Conservation (phyloP, 2,113 vertebrate genomes). For the Terrapene triunguis region DNA sequence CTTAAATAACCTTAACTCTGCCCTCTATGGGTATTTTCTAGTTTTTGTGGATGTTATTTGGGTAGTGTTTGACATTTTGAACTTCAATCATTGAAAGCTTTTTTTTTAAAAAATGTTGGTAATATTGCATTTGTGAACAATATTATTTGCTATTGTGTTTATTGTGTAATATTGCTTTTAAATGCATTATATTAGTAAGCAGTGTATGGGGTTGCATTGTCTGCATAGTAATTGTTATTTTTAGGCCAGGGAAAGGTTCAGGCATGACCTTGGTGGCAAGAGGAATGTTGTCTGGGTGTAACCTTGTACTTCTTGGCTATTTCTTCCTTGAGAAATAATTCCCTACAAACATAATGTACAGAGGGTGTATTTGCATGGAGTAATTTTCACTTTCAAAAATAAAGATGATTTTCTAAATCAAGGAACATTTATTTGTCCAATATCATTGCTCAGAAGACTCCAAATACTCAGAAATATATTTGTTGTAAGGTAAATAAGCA, state of each 20-base stretch:
- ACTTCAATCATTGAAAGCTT: not conserved
- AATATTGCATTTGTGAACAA: not conserved
- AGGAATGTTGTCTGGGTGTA: not conserved
- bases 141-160: not conserved
- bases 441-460: not conserved
- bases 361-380: not conserved
- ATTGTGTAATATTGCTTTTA: not conserved
- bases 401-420: not conserved
- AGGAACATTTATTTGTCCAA: not conserved
- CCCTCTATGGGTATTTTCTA: not conserved
- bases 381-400: not conserved
- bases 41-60: not conserved
- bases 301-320: not conserved
- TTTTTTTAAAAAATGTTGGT: not conserved
- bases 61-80: not conserved
- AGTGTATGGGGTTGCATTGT: not conserved
- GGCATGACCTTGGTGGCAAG: not conserved
- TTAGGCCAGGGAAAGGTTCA: not conserved
- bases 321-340: not conserved
- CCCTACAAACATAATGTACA: not conserved
- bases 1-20: not conserved
- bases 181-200: constrained; percentile 3
- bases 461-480: not conserved
- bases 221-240: not conserved
- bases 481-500: rapidly evolving